phyloP scores from a whole-genome alignment of 92 coral and sea anemone species.

The Epizoanthus fatuus region DNA sequence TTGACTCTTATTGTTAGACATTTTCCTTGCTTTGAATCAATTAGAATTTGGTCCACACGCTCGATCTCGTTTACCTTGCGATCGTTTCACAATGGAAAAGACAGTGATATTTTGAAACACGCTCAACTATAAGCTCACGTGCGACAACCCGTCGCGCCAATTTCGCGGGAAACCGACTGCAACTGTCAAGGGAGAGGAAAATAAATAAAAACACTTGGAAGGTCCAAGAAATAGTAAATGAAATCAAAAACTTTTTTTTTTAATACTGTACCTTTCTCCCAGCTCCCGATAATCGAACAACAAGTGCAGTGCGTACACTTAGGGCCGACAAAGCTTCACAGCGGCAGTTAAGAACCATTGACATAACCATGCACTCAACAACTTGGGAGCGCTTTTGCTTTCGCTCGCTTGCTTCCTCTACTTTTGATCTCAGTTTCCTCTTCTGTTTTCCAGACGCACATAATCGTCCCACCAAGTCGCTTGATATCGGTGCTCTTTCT shows the following conservation, averaged over 20 bases:
- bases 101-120: not conserved
- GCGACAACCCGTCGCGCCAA: not conserved
- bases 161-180: not conserved
- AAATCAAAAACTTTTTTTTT: not conserved
- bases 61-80: not conserved
- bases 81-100: not conserved
- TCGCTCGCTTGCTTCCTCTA: constrained; percentile 6
- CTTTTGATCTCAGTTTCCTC: constrained; percentile 4
- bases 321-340: constrained; percentile 3
- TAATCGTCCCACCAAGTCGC: constrained; percentile 13
- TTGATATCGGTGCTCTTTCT: constrained; percentile 15
- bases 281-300: constrained; percentile 1
- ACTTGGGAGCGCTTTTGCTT: constrained; percentile 8
- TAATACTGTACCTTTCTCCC: constrained; percentile 3
- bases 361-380: not conserved
- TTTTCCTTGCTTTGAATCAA: not conserved
- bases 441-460: not conserved
- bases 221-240: not conserved
- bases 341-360: not conserved
- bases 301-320: constrained; percentile 2
- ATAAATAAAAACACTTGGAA: not conserved
- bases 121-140: not conserved
- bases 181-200: not conserved
- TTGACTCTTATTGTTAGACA: not conserved
- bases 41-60: not conserved